Conservation (phyloP, 2,888 invertebrate genomes). For the Syrista parreyssii region DNA sequence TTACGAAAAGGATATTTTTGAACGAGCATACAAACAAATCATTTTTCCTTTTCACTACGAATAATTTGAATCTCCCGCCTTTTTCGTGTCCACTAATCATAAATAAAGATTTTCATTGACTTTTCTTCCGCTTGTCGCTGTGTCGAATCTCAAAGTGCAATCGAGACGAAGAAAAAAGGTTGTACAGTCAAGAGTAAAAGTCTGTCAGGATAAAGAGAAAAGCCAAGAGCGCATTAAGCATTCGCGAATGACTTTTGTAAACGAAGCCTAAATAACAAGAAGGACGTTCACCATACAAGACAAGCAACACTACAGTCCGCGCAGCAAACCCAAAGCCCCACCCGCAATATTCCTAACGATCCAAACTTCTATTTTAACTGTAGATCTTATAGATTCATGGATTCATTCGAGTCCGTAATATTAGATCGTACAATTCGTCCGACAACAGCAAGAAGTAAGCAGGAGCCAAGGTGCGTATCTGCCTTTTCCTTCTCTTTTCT, state of each 20-base stretch:
- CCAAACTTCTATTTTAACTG: background rate
- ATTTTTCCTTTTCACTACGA: background rate
- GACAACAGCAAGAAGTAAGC: background rate
- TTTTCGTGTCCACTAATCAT: background rate
- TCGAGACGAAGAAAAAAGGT: background rate
- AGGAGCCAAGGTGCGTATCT: background rate
- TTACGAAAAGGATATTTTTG: background rate
- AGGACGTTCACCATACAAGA: background rate
- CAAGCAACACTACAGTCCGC: background rate
- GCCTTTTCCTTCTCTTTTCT: background rate
- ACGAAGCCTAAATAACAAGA: background rate
- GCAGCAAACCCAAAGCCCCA: background rate
- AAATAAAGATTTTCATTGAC: background rate
- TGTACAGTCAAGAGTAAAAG: background rate
- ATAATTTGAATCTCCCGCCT: background rate
- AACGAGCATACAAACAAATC: background rate
- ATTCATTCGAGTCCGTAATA: background rate
- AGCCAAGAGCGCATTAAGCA: background rate
- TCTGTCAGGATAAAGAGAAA: background rate
- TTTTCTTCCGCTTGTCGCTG: too few species aligned
- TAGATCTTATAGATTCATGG: background rate
- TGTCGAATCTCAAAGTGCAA: background rate
- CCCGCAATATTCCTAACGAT: background rate
- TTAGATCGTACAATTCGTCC: background rate
- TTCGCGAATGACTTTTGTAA: background rate